phyloP scores from a whole-genome alignment of 2,888 invertebrate genomes.

The Subacronicta megacephala region DNA sequence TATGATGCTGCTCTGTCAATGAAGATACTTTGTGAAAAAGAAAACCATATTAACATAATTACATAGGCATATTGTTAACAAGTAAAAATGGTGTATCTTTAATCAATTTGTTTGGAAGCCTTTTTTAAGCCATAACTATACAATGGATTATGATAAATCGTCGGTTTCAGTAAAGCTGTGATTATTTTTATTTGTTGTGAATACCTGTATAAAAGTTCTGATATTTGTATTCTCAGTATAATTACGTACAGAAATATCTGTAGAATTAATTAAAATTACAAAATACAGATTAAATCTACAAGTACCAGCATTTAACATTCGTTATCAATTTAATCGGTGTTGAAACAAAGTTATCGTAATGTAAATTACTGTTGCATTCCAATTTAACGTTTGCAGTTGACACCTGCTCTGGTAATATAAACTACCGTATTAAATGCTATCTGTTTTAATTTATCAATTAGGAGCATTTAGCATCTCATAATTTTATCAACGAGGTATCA shows the following conservation, averaged over 20 bases:
- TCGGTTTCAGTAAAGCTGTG: no score
- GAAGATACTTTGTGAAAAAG: no score
- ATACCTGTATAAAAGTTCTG: no score
- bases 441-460: slow-evolving; percentile 37
- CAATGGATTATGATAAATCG: no score
- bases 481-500: slow-evolving; percentile 25
- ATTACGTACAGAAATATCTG: neutral
- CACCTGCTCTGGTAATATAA: slow-evolving; percentile 28
- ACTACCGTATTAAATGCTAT: slow-evolving; percentile 24
- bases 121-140: no score
- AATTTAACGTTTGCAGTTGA: slow-evolving; percentile 45
- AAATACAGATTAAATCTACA: slow-evolving; percentile 28
- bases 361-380: slow-evolving; percentile 38
- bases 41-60: no score
- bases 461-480: slow-evolving; percentile 37
- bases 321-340: slow-evolving; percentile 42
- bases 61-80: no score
- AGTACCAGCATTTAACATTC: slow-evolving; percentile 25
- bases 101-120: no score
- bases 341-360: slow-evolving; percentile 50
- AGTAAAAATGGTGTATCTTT: no score
- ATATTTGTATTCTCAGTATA: no score
- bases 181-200: no score
- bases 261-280: slow-evolving; percentile 19
- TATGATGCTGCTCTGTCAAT: no score